Conservation (phyloP, 2,113 vertebrate genomes). For the Aspiorhynchus laticeps region DNA sequence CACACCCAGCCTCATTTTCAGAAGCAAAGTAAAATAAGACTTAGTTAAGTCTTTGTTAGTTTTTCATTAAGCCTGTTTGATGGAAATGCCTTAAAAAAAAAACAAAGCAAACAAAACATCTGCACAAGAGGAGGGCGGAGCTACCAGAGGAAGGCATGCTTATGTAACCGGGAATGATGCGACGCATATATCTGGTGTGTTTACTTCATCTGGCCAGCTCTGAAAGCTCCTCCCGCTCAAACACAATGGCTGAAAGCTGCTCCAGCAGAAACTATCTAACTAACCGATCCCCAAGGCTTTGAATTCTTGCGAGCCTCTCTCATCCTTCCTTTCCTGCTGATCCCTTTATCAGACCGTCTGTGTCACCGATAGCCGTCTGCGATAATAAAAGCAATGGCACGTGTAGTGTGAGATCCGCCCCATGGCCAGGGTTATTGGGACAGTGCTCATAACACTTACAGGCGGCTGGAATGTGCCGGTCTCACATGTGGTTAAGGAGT, state of each 20-base stretch:
- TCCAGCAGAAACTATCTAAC: not conserved
- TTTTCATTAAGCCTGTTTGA: constrained; percentile 16
- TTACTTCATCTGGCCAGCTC: constrained; percentile 34
- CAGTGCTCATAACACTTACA: constrained; percentile 63
- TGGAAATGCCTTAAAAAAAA: constrained; percentile 12
- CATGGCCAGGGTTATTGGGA: constrained; percentile 68
- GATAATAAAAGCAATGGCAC: constrained; percentile 56
- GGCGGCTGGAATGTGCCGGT: constrained; percentile 65
- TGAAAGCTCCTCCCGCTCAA: constrained; percentile 8
- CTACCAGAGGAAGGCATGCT: constrained; percentile 47
- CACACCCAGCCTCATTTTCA: constrained; percentile 12
- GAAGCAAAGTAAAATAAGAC: constrained; percentile 21
- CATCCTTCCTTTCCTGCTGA: constrained; percentile 20
- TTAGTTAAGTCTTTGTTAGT: not conserved
- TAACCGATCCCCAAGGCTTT: constrained; percentile 42
- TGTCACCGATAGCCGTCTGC: constrained; percentile 39
- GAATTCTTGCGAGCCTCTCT: constrained; percentile 2
- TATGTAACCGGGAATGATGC: constrained; percentile 62
- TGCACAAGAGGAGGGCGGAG: constrained; percentile 47
- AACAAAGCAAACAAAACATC: constrained; percentile 12
- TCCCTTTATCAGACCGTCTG: constrained; percentile 47
- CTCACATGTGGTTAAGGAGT: constrained; percentile 74
- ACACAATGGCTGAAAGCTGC: not conserved
- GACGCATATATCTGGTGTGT: constrained; percentile 46
- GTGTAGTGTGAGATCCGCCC: constrained; percentile 56